Evolutionary conservation across 1,140 invertebrate genomes (phyloP).

Genomic region (Bombus superbus): DNA sequence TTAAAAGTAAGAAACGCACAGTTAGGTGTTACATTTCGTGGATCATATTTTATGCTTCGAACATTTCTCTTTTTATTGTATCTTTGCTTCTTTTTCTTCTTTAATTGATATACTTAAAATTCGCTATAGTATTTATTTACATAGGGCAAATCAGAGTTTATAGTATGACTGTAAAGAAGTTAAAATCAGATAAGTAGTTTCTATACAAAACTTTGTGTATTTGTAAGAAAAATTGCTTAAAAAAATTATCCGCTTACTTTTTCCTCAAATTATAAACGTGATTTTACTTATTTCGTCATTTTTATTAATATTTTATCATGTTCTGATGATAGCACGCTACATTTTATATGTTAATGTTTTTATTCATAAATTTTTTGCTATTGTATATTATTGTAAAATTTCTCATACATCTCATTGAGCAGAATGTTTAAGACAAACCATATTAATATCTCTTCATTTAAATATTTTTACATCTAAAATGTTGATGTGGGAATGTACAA

Average conservation of each 20-base stretch:
- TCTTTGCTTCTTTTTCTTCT: not conserved
- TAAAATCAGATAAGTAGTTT: not conserved
- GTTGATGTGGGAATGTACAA: not conserved
- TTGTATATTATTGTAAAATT: not conserved
- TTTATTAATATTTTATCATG: not conserved
- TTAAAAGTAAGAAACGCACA: too few relatives aligned
- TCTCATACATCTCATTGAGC: not conserved
- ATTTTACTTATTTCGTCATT: not conserved
- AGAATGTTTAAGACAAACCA: not conserved
- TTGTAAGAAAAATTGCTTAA: not conserved
- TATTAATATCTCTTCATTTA: not conserved
- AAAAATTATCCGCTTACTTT: not conserved
- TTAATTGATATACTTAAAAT: not conserved
- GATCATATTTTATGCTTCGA: not conserved
- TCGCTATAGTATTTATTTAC: not conserved
- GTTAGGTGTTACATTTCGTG: not conserved
- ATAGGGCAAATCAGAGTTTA: not conserved
- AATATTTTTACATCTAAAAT: not conserved
- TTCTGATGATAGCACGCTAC: too few relatives aligned
- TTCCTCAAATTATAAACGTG: not conserved
- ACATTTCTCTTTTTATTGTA: not conserved
- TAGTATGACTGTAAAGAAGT: not conserved
- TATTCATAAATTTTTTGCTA: not conserved
- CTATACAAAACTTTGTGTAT: not conserved
- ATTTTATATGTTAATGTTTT: not conserved